phyloP scores from a whole-genome alignment of 2,797 vertebrate species.

The Fundulus diaphanus region DNA sequence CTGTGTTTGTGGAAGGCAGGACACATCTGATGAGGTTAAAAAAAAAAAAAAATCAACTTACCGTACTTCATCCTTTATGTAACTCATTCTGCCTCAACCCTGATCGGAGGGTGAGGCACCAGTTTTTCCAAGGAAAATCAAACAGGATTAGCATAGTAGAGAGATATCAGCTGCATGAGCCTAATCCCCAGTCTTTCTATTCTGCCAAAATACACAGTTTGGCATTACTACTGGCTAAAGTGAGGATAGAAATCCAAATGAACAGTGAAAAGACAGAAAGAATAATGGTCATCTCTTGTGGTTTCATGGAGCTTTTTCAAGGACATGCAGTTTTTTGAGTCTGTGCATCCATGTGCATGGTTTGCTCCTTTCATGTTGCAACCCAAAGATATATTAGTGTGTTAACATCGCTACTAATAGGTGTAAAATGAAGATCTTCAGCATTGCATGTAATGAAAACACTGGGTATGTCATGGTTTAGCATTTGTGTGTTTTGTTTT shows the following conservation, averaged over 20 bases:
- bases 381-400: slow-evolving; percentile 8
- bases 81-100: slow-evolving; percentile 19
- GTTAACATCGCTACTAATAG: too few species aligned
- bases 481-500: too few species aligned
- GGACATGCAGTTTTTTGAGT: slow-evolving; percentile 10
- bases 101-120: slow-evolving; percentile 11
- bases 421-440: slow-evolving; percentile 9
- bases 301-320: slow-evolving; percentile 25
- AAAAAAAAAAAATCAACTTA: slow-evolving; percentile 28
- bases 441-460: neutral
- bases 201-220: slow-evolving; percentile 72
- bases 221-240: slow-evolving; percentile 29
- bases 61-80: slow-evolving; percentile 52
- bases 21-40: slow-evolving; percentile 32
- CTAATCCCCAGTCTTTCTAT: slow-evolving; percentile 71
- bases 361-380: slow-evolving; percentile 9
- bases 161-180: slow-evolving; percentile 63
- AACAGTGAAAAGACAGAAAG: slow-evolving; percentile 21
- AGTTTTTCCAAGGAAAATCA: slow-evolving; percentile 70
- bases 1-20: slow-evolving; percentile 7
- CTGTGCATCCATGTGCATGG: slow-evolving; percentile 4
- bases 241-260: slow-evolving; percentile 35
- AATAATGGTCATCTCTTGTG: slow-evolving; percentile 9
- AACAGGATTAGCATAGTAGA: slow-evolving; percentile 72
- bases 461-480: neutral